Percentiles rank a stretch among this genome's conserved stretches.
Evolutionary conservation across 1,140 invertebrate species (phyloP).

Genomic region (Hyles vespertilio): DNA sequence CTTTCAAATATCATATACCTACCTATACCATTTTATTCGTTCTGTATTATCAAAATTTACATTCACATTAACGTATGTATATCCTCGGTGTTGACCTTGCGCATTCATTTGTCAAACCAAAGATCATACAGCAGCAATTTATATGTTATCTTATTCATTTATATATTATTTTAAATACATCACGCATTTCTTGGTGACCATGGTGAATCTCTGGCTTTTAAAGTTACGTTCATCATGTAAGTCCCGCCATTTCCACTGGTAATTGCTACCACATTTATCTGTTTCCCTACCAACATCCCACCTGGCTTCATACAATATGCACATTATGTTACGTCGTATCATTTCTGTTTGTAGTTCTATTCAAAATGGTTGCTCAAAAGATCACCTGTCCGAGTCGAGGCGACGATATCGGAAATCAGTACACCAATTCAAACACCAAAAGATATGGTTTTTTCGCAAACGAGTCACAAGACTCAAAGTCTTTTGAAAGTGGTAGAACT

Average conservation of each 20-base stretch:
- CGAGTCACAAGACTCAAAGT: constrained; percentile 64
- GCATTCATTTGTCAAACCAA: not conserved
- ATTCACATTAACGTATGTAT: constrained; percentile 14
- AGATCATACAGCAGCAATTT: too few relatives aligned
- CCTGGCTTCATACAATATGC: constrained; percentile 61
- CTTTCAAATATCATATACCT: constrained; percentile 19
- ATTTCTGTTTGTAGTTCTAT: constrained; percentile 75
- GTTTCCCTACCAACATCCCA: constrained; percentile 15
- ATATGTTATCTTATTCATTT: too few relatives aligned
- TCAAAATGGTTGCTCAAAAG: constrained; percentile 74
- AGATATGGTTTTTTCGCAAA: constrained; percentile 75
- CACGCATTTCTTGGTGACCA: too few relatives aligned
- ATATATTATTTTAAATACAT: too few relatives aligned
- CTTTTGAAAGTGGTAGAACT: constrained; percentile 71
- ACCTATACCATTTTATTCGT: constrained; percentile 3
- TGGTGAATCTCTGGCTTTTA: too few relatives aligned
- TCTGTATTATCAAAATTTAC: constrained; percentile 9
- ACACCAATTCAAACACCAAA: constrained; percentile 57
- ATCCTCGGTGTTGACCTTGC: constrained; percentile 6
- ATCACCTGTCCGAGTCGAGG: constrained; percentile 67
- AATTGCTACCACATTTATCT: not conserved
- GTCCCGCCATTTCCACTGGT: too few relatives aligned
- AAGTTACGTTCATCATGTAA: too few relatives aligned
- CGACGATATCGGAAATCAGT: constrained; percentile 67
- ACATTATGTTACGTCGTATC: constrained; percentile 72